phyloP scores from a whole-genome alignment of 2,113 vertebrate species.

The Morone saxatilis region DNA sequence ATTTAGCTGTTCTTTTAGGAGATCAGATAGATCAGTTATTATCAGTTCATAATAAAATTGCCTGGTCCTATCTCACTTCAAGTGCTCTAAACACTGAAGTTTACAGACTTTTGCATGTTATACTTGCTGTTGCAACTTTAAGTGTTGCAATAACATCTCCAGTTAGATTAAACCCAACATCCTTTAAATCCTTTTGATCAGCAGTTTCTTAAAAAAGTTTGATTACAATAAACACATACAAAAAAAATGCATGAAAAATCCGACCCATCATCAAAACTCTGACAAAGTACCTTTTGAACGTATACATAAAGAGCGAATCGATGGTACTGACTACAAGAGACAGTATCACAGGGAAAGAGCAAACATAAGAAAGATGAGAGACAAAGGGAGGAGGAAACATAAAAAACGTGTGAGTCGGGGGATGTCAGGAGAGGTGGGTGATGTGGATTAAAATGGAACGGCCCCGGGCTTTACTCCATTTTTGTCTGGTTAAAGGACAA shows the following conservation, averaged over 20 bases:
- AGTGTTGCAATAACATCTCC: not conserved
- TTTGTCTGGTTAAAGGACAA: conserved; percentile 61
- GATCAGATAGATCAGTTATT: too few species aligned
- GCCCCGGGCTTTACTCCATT: conserved; percentile 63
- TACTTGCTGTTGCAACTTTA: too few species aligned
- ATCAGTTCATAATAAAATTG: not conserved
- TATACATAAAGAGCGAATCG: not conserved
- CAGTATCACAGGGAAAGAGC: too few species aligned
- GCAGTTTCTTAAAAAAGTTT: not conserved
- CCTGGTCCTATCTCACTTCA: not conserved
- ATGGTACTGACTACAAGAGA: not conserved
- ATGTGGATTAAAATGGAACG: conserved; percentile 75
- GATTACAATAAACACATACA: not conserved
- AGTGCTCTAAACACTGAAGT: not conserved
- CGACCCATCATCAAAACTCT: not conserved
- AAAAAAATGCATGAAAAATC: not conserved
- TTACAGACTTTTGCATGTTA: not conserved
- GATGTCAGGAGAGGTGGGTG: conserved; percentile 36
- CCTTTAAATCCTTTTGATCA: not conserved
- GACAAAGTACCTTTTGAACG: not conserved
- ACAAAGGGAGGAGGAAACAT: conserved; percentile 12
- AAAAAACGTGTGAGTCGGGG: conserved; percentile 1
- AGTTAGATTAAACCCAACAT: not conserved
- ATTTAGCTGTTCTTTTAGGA: conserved; percentile 7
- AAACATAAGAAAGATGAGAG: not conserved